These are phyloP conservation scores for Nephrotoma flavescens DNA, from an alignment of 2,888 invertebrate genomes.

Conservation along the genomic window DNA sequence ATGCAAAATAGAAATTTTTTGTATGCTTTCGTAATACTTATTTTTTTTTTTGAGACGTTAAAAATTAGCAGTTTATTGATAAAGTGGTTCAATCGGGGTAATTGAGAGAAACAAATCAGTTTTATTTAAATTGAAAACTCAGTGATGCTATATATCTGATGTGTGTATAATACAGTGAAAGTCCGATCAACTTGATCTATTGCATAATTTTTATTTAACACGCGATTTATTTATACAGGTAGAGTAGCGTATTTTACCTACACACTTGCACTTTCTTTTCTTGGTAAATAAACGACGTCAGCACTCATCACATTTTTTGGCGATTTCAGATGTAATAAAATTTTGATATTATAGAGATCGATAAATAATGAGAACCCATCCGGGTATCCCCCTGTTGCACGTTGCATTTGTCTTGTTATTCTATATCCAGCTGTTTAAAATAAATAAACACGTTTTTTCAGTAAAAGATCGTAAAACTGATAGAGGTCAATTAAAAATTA, in stretches of 20 bases:
- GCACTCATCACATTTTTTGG: too few species aligned
- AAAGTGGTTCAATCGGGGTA: neutral
- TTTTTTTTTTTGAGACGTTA: neutral
- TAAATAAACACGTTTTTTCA: too few species aligned
- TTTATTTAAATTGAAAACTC: neutral
- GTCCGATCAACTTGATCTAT: neutral
- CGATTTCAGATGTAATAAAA: too few species aligned
- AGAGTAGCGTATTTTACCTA: neutral
- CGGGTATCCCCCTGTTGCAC: too few species aligned
- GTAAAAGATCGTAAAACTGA: too few species aligned
- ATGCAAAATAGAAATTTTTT: neutral
- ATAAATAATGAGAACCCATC: too few species aligned
- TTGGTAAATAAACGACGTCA: too few species aligned
- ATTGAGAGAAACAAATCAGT: neutral
- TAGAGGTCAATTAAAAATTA: too few species aligned
- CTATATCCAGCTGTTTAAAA: too few species aligned
- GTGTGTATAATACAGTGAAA: neutral
- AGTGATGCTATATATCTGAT: neutral
- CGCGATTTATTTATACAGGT: neutral
- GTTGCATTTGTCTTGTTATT: too few species aligned
- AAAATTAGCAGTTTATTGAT: neutral
- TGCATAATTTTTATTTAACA: neutral
- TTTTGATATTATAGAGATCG: too few species aligned
- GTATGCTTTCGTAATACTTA: neutral
- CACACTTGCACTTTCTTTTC: neutral